A percentile compares a stretch with the other conserved stretches of the same genome.
Conservation (phyloP, 2,797 vertebrate species). For the Rhinichthys osculus region DNA sequence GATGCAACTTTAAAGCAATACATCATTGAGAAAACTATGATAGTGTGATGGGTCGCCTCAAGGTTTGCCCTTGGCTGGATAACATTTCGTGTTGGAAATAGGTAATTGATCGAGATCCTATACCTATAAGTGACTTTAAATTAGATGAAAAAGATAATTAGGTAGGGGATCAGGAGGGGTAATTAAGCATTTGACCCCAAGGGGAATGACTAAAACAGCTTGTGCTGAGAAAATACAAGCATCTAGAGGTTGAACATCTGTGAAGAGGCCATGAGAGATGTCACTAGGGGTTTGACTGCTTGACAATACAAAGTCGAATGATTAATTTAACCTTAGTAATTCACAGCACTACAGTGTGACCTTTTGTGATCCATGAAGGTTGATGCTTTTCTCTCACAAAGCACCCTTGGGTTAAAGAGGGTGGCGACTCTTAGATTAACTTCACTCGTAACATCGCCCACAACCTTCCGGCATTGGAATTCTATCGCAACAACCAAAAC, state of each 20-base stretch:
- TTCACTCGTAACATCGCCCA: neutral
- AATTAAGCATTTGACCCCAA: slow-evolving; percentile 63
- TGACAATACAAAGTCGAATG: slow-evolving; percentile 13
- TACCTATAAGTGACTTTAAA: slow-evolving; percentile 68
- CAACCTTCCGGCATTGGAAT: neutral
- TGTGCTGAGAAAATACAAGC: slow-evolving; percentile 18
- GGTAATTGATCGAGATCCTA: slow-evolving; percentile 62
- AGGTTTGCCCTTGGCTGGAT: slow-evolving; percentile 48
- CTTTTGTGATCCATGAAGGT: slow-evolving; percentile 16
- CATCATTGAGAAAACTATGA: slow-evolving; percentile 40
- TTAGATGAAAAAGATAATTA: slow-evolving; percentile 68
- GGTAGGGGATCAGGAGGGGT: slow-evolving; percentile 55
- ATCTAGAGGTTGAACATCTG: slow-evolving; percentile 20
- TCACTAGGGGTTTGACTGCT: neutral
- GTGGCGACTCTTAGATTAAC: neutral
- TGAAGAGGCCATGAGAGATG: neutral
- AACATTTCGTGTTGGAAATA: slow-evolving; percentile 44
- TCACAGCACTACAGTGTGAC: neutral
- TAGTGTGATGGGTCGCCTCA: slow-evolving; percentile 30
- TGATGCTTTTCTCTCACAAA: neutral
- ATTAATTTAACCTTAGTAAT: slow-evolving; percentile 25
- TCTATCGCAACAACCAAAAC: neutral
- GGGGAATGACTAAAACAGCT: slow-evolving; percentile 39
- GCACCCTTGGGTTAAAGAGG: neutral
- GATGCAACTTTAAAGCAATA: slow-evolving; percentile 59